A percentile compares a stretch with the other conserved stretches of the same genome.
These are phyloP conservation scores for Mylabris sibirica DNA, from an alignment of 2,888 invertebrate species.

Conservation along the genomic window DNA sequence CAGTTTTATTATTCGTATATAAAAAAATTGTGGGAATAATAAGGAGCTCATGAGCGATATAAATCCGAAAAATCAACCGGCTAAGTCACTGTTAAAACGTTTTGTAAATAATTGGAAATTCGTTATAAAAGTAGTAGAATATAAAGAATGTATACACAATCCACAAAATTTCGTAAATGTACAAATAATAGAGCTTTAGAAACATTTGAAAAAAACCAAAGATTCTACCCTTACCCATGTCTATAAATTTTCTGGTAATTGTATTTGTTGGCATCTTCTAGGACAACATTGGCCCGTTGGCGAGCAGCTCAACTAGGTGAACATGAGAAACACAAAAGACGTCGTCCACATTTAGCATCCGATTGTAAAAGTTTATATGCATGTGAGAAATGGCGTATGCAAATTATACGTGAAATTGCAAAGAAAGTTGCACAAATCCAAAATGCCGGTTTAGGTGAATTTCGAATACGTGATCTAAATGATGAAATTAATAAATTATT, in stretches of 20 bases:
- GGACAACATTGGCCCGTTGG: conserved; percentile 99
- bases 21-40: background rate
- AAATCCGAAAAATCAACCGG: too few relatives aligned
- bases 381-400: conserved; percentile 95
- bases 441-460: conserved; percentile 99
- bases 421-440: conserved; percentile 99
- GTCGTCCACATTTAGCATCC: conserved; percentile 92
- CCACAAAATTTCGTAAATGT: too few relatives aligned
- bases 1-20: background rate
- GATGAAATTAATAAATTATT: conserved; percentile 99
- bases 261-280: too few relatives aligned
- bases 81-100: too few relatives aligned
- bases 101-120: too few relatives aligned
- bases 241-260: conserved; percentile 9
- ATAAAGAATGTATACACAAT: too few relatives aligned
- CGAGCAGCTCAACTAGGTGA: conserved; percentile 94
- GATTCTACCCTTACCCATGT: background rate
- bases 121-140: too few relatives aligned
- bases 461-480: conserved; percentile 95
- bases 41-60: too few relatives aligned
- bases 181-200: too few relatives aligned
- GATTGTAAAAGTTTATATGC: conserved; percentile 92
- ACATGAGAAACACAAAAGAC: conserved; percentile 81
- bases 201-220: background rate
- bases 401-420: conserved; percentile 96